Percentiles rank a stretch among this genome's conserved stretches.
These are phyloP conservation scores for Nasonia longicornis DNA, from an alignment of 1,140 invertebrate genomes.

Conservation along the genomic window DNA sequence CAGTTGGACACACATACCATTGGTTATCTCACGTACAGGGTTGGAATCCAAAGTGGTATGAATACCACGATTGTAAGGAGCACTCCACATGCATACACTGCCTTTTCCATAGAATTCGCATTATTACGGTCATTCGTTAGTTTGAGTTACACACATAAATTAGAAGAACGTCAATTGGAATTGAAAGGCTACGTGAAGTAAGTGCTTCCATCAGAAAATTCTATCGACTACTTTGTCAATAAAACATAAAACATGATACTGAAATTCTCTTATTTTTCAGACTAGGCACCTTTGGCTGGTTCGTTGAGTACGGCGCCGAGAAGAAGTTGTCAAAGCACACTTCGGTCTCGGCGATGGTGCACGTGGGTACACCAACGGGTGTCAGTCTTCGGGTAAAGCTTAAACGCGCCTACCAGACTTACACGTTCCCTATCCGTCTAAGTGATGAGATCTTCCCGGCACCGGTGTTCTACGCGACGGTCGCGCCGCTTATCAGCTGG, in stretches of 20 bases:
- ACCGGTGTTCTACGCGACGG: constrained; percentile 93
- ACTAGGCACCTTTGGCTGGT: constrained; percentile 86
- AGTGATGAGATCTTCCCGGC: constrained; percentile 91
- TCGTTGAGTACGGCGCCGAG: constrained; percentile 91
- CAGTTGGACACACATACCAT: constrained; percentile 88
- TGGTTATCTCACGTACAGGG: constrained; percentile 88
- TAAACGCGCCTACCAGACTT: constrained; percentile 87
- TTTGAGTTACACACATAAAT: constrained; percentile 81
- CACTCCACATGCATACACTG: constrained; percentile 74
- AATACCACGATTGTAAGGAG: constrained; percentile 83
- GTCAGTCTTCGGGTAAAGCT: constrained; percentile 90
- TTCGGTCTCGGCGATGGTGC: constrained; percentile 85
- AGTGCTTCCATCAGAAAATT: constrained; percentile 53
- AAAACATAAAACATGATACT: constrained; percentile 15
- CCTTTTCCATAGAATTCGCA: constrained; percentile 83
- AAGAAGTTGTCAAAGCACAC: constrained; percentile 93
- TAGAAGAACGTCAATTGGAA: constrained; percentile 82
- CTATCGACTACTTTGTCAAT: constrained; percentile 10
- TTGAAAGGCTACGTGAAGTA: constrained; percentile 84
- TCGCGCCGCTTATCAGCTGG: constrained; percentile 86
- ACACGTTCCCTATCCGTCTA: constrained; percentile 89
- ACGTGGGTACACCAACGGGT: constrained; percentile 86
- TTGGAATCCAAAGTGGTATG: constrained; percentile 79
- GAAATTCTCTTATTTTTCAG: constrained; percentile 65
- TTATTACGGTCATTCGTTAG: constrained; percentile 83